phyloP scores from a whole-genome alignment of 1,140 invertebrate genomes.

The Oryctes rhinoceros region DNA sequence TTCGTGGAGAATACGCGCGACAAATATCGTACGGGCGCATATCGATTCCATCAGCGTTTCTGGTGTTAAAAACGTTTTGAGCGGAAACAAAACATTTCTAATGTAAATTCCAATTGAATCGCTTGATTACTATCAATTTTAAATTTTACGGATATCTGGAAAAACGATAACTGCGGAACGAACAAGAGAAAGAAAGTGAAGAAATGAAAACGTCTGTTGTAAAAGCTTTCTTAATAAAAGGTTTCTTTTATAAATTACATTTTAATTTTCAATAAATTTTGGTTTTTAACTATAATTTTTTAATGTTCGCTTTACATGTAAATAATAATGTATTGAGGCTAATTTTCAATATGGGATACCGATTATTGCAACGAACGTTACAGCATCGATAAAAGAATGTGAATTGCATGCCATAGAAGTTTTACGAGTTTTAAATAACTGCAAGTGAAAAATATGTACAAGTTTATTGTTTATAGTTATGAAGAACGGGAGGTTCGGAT shows the following conservation, averaged over 20 bases:
- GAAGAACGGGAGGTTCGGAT: too few relatives aligned
- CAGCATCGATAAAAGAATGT: too few relatives aligned
- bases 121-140: slow-evolving; percentile 20
- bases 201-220: not conserved
- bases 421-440: too few relatives aligned
- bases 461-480: too few relatives aligned
- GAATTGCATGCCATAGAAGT: too few relatives aligned
- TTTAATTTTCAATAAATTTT: too few relatives aligned
- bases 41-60: slow-evolving; percentile 12
- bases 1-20: not conserved
- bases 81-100: slow-evolving; percentile 23
- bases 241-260: not conserved
- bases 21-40: not conserved
- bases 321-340: too few relatives aligned
- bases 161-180: not conserved
- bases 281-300: too few relatives aligned
- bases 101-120: slow-evolving; percentile 23
- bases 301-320: too few relatives aligned
- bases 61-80: not conserved
- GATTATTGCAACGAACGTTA: too few relatives aligned
- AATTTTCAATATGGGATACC: too few relatives aligned
- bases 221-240: not conserved
- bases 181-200: not conserved
- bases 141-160: slow-evolving; percentile 24
- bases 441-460: too few relatives aligned